These are phyloP conservation scores for Origma solitaria DNA, from an alignment of 2,113 vertebrate genomes.

Conservation along the genomic window DNA sequence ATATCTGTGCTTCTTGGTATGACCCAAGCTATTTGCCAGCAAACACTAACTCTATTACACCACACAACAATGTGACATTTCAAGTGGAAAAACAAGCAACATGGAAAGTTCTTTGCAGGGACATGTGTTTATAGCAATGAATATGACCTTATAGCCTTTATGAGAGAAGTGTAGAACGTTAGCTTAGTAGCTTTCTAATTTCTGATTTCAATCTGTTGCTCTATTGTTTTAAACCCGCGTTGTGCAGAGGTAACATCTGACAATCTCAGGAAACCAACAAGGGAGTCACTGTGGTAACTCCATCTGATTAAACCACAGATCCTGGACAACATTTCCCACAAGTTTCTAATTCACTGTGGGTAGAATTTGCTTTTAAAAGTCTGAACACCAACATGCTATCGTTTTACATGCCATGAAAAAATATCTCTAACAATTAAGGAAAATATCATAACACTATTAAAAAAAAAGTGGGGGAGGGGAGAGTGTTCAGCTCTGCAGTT, in stretches of 20 bases:
- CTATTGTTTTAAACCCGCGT: conserved; percentile 9
- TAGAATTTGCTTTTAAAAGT: neutral
- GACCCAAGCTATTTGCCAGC: neutral
- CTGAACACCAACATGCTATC: neutral
- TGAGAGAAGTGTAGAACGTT: neutral
- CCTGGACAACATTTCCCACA: conserved; percentile 3
- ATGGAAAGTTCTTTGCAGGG: neutral
- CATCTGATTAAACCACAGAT: conserved; percentile 48
- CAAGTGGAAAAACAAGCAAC: neutral
- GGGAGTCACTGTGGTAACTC: neutral
- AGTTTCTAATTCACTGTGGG: neutral
- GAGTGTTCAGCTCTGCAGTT: neutral
- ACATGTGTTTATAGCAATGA: neutral
- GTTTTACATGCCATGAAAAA: neutral
- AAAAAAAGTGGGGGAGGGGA: neutral
- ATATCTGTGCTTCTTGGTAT: neutral
- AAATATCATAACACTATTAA: neutral
- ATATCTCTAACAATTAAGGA: neutral
- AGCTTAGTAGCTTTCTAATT: neutral
- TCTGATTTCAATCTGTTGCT: neutral
- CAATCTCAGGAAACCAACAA: conserved; percentile 22
- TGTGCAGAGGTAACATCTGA: neutral
- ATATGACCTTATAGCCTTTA: neutral
- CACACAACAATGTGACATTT: neutral
- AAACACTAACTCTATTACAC: neutral